Percentiles rank a stretch among this genome's conserved stretches.
These are phyloP conservation scores for Diachrysia chrysitis DNA, from an alignment of 2,888 invertebrate genomes.

Conservation along the genomic window DNA sequence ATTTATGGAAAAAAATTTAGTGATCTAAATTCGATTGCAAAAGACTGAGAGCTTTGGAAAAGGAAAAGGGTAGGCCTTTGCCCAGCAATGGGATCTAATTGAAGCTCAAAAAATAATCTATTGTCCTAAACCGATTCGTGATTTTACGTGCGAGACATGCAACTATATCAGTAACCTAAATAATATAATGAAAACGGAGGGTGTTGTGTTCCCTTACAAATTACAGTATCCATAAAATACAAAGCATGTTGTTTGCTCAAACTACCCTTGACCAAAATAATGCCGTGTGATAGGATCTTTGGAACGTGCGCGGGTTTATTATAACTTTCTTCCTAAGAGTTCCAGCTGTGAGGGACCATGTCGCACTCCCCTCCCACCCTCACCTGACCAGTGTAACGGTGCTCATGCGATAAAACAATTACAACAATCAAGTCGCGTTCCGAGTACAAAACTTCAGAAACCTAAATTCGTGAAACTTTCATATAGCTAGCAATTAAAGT, in stretches of 20 bases:
- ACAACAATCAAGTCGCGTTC: constrained; percentile 80
- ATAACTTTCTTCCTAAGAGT: constrained; percentile 79
- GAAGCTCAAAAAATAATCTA: too few relatives aligned
- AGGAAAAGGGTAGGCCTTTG: too few relatives aligned
- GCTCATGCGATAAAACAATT: constrained; percentile 89
- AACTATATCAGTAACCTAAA: constrained; percentile 60
- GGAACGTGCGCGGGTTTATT: constrained; percentile 80
- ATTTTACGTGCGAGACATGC: constrained; percentile 41
- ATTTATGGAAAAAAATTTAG: constrained; percentile 13
- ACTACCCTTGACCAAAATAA: constrained; percentile 86
- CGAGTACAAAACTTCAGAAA: constrained; percentile 72
- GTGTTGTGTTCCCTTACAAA: constrained; percentile 67
- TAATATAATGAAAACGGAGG: constrained; percentile 59
- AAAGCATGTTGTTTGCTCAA: constrained; percentile 75
- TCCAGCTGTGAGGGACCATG: constrained; percentile 75
- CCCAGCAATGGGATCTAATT: too few relatives aligned
- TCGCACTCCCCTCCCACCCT: constrained; percentile 50
- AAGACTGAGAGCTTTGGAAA: too few relatives aligned
- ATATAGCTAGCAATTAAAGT: constrained; percentile 42
- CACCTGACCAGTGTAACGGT: constrained; percentile 74
- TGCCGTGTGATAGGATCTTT: constrained; percentile 83
- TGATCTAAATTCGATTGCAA: constrained; percentile 46
- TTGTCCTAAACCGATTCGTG: constrained; percentile 36
- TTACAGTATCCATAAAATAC: constrained; percentile 70
- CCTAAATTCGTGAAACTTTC: constrained; percentile 67